Conservation (phyloP, 1,140 invertebrate species). For the Zaprionus inermis region DNA sequence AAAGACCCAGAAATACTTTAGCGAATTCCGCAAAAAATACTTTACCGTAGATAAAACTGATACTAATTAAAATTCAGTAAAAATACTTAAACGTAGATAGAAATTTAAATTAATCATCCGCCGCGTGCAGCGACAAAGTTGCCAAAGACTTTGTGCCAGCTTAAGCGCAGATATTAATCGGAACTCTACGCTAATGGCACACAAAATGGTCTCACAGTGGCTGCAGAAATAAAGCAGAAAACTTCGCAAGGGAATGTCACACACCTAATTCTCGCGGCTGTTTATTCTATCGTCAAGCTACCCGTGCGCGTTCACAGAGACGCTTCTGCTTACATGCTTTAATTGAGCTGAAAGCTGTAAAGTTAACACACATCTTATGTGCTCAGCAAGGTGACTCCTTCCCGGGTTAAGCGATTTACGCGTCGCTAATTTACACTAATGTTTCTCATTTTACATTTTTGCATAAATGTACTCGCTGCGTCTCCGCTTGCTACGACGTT, state of each 20-base stretch:
- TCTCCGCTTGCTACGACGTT: conserved; percentile 3
- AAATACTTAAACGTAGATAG: not conserved
- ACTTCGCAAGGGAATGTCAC: not conserved
- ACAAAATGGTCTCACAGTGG: not conserved
- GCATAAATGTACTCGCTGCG: conserved; percentile 69
- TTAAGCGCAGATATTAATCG: not conserved
- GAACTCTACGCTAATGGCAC: not conserved
- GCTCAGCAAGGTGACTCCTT: conserved; percentile 17
- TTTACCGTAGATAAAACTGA: no score
- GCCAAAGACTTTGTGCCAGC: not conserved
- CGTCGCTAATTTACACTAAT: conserved; percentile 80
- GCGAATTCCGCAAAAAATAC: no score
- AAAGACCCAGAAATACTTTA: no score
- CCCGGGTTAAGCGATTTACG: conserved; percentile 74
- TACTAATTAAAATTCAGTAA: no score
- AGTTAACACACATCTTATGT: conserved; percentile 46
- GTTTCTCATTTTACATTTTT: conserved; percentile 76
- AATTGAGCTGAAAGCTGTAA: conserved; percentile 63
- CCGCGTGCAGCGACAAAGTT: not conserved
- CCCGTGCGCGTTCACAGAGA: not conserved
- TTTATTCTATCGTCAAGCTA: conserved; percentile 26
- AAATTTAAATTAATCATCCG: not conserved
- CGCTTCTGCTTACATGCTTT: conserved; percentile 40
- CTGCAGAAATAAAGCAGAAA: not conserved
- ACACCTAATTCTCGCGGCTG: conserved; percentile 8